A percentile compares a stretch with the other conserved stretches of the same genome.
Evolutionary conservation across 1,140 invertebrate genomes (phyloP).

Genomic region (Capitella teleta): DNA sequence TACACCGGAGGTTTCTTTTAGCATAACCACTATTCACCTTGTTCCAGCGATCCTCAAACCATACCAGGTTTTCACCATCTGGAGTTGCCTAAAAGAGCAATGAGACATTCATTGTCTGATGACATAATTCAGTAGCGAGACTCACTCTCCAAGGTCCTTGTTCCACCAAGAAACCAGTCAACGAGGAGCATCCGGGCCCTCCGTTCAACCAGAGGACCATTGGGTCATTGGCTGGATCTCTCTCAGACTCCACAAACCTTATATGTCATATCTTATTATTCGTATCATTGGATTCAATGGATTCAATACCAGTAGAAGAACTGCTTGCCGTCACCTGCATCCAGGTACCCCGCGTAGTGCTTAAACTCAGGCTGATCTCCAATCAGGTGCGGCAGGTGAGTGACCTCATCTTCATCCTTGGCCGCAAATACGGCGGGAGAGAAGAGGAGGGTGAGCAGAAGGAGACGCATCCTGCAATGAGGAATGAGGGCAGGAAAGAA

Average conservation of each 20-base stretch:
- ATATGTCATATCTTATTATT: neutral
- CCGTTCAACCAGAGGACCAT: constrained; percentile 7
- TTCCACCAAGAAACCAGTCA: constrained; percentile 1
- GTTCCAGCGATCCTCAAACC: constrained; percentile 6
- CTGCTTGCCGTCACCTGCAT: neutral
- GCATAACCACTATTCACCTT: neutral
- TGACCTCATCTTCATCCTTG: neutral
- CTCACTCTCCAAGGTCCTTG: constrained; percentile 2
- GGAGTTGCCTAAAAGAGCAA: neutral
- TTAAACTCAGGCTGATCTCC: neutral
- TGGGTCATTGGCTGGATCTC: constrained; percentile 8
- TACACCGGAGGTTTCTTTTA: constrained; percentile 16
- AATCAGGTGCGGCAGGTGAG: neutral
- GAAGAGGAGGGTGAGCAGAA: neutral
- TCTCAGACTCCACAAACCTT: constrained; percentile 8
- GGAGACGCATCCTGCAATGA: neutral
- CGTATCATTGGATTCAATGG: neutral
- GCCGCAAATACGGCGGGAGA: neutral
- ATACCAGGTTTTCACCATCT: neutral
- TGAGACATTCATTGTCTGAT: neutral
- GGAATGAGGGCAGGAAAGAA: too few relatives aligned
- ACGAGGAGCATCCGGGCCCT: constrained; percentile 5
- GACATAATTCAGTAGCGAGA: too few relatives aligned
- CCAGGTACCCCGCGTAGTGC: neutral
- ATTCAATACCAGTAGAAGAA: neutral